Evolutionary conservation across 2,888 invertebrate species (phyloP), one percentile per base, ranked within the genome.

Genomic region (Aspidapion aeneum): DNA sequence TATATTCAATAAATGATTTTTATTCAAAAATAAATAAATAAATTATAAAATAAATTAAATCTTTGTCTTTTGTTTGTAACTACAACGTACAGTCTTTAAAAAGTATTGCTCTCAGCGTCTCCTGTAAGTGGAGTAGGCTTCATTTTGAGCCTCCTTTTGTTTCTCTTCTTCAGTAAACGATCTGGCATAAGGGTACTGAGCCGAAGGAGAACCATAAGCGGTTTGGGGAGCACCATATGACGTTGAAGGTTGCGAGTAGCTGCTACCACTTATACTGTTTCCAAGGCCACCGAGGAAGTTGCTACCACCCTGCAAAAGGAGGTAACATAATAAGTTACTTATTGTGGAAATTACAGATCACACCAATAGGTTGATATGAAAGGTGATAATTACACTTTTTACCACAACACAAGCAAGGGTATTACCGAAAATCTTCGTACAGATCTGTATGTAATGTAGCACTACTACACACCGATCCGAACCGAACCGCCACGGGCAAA

Each of bases 151-250:
- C 12, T 35, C 35, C 35, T 35, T 35, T 35, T 35, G 35, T 35
- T 61, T 35, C 17, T 65, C 61, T 16, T 85, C 86, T 57, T 84
- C 67, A 78, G 60, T 69, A 20, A 74, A 70, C 9, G 76, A 76
- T 63, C 83, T 79, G 12, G 82, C 82, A 74, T 84, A 84, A 55
- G 84, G 84, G 68, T 82, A 83, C 64, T 75, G 74, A 7, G 73
- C 69, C 5, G 64, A 65, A 51, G 57, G 65, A n/a, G 57, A 63
- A 70, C 77, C 72, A 60, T 72, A 76, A 67, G 70, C 75, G 51
- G 65, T 61, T 70, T 71, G 69, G 68, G 72, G 74, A 63, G 71
- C 75, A 22, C 69, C 69, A 63, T 70, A 71, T 17, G 60, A 50
- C 48, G 63, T 61, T 21, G 61, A 20, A 5, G 68, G 68, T 18